phyloP scores from a whole-genome alignment of 2,888 invertebrate genomes.

The Sisyra nigra region DNA sequence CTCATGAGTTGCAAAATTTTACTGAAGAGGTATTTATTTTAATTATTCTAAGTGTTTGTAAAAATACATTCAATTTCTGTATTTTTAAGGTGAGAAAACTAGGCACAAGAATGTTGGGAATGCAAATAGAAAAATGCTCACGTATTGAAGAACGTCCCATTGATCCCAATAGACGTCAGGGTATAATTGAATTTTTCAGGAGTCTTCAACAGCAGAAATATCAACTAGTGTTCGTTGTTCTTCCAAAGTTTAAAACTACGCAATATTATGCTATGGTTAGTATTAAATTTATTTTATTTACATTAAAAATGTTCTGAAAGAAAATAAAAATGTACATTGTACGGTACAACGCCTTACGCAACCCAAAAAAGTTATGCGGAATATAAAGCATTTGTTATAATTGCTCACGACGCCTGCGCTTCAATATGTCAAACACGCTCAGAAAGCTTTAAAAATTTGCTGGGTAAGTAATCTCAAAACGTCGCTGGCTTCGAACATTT shows the following conservation, averaged over 20 bases:
- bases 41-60: constrained; percentile 3
- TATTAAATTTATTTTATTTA: not conserved
- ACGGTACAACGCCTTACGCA: too few relatives aligned
- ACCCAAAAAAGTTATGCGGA: too few relatives aligned
- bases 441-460: too few relatives aligned
- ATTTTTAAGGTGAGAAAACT: constrained; percentile 5
- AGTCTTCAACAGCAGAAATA: not conserved
- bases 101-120: constrained; percentile 16
- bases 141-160: constrained; percentile 11
- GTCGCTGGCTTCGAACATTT: too few relatives aligned
- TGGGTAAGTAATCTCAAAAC: too few relatives aligned
- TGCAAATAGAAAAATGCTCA: constrained; percentile 15
- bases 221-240: constrained; percentile 14
- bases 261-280: constrained; percentile 8
- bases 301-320: not conserved
- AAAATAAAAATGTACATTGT: not conserved
- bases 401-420: too few relatives aligned
- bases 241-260: constrained; percentile 10
- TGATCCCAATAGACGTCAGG: constrained; percentile 3
- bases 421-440: too few relatives aligned
- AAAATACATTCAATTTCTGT: not conserved
- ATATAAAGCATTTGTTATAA: too few relatives aligned
- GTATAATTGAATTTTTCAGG: constrained; percentile 4
- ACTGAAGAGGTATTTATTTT: constrained; percentile 18
- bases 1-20: constrained; percentile 16